These are phyloP conservation scores for Actinernus sp. DNA, from an alignment of 92 coral and sea anemone genomes.

Conservation along the genomic window DNA sequence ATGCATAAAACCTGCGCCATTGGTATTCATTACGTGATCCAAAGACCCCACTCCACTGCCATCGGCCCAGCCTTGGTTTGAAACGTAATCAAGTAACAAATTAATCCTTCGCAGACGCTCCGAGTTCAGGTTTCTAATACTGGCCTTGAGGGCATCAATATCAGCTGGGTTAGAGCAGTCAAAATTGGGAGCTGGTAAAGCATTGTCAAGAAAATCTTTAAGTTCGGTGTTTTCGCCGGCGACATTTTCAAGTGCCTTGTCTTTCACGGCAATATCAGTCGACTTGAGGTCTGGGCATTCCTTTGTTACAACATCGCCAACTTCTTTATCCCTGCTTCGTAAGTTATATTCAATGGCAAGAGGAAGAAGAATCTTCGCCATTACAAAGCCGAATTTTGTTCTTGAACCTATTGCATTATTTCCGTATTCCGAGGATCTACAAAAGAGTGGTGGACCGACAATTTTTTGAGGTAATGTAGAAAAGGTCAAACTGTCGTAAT, in stretches of 20 bases:
- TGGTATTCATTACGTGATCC: conserved; percentile 60
- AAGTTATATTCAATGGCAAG: conserved; percentile 61
- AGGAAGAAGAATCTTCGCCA: conserved; percentile 61
- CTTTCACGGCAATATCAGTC: neutral
- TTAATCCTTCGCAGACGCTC: conserved; percentile 30
- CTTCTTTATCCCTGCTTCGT: conserved; percentile 33
- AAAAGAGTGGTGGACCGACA: conserved; percentile 1
- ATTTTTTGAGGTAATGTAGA: neutral
- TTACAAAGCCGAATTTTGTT: conserved; percentile 56
- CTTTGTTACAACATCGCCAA: conserved; percentile 4
- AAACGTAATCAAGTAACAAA: conserved; percentile 27
- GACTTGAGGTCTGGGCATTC: conserved; percentile 1
- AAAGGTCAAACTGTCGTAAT: neutral
- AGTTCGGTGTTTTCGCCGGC: neutral
- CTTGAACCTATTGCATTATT: neutral
- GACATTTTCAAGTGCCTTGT: neutral
- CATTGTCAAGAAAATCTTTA: neutral
- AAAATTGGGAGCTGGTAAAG: neutral
- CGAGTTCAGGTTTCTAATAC: conserved; percentile 4
- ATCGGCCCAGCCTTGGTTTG: conserved; percentile 67
- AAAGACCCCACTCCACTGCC: conserved; percentile 73
- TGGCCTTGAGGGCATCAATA: neutral
- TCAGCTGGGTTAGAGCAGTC: neutral
- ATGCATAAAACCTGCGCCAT: conserved; percentile 73
- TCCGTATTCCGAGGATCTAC: neutral